Evolutionary conservation across 2,113 vertebrate species (phyloP).

Genomic region (Pomatostomus ruficeps): DNA sequence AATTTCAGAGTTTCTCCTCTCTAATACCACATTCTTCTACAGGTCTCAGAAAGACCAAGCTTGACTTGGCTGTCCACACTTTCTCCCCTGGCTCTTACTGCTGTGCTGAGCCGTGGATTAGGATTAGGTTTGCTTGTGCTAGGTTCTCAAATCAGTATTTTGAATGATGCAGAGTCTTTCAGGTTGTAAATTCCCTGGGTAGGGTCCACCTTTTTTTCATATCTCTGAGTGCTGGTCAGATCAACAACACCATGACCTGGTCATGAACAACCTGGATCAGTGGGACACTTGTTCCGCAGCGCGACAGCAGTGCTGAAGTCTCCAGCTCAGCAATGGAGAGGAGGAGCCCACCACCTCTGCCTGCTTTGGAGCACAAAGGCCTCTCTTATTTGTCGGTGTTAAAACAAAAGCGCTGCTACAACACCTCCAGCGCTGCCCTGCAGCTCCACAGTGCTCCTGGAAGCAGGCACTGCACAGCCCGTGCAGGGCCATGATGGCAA

Average conservation of each 20-base stretch:
- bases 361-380: neutral
- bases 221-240: neutral
- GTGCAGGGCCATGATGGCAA: fast-evolving
- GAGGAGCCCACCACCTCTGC: neutral
- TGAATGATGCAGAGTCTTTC: neutral
- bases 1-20: neutral
- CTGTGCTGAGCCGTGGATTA: neutral
- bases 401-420: neutral
- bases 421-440: neutral
- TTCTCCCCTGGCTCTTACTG: neutral
- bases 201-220: neutral
- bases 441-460: neutral
- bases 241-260: neutral
- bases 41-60: neutral
- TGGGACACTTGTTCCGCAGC: neutral
- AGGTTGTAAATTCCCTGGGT: neutral
- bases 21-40: neutral
- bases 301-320: neutral
- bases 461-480: neutral
- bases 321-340: neutral
- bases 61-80: neutral
- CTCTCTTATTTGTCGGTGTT: neutral
- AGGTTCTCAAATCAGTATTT: neutral
- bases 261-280: neutral
- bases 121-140: neutral